Conservation (phyloP, 2,888 invertebrate genomes). For the Dioctria linearis region DNA sequence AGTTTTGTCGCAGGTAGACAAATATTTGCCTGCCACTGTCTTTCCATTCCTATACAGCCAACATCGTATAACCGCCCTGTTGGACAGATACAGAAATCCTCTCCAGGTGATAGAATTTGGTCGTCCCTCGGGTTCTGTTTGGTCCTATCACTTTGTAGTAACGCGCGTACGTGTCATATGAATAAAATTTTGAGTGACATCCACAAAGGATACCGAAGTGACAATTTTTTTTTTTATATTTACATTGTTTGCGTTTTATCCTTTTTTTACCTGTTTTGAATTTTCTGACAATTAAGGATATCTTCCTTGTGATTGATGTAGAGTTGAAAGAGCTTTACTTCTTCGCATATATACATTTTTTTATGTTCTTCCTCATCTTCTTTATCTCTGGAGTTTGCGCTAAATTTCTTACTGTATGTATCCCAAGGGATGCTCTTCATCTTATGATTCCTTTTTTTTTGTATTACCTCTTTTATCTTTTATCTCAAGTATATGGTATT, state of each 20-base stretch:
- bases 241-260: slow-evolving; percentile 42
- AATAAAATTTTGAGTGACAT: slow-evolving; percentile 57
- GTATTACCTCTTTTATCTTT: not conserved
- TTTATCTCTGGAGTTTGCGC: slow-evolving; percentile 17
- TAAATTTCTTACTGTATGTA: not conserved
- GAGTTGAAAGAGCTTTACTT: slow-evolving; percentile 25
- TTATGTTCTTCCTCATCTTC: not conserved
- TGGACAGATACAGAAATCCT: slow-evolving; percentile 17
- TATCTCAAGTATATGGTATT: slow-evolving; percentile 6
- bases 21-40: slow-evolving; percentile 60
- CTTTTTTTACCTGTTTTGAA: slow-evolving; percentile 57
- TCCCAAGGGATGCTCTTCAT: slow-evolving; percentile 10
- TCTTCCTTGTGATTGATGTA: slow-evolving; percentile 57
- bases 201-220: slow-evolving; percentile 55
- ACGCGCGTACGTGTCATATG: slow-evolving; percentile 56
- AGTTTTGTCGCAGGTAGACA: slow-evolving; percentile 59
- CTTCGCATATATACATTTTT: not conserved
- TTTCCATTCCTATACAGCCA: not conserved
- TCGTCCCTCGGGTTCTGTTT: not conserved
- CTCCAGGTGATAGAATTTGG: slow-evolving; percentile 35
- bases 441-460: not conserved
- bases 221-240: slow-evolving; percentile 50
- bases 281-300: slow-evolving; percentile 57
- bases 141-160: slow-evolving; percentile 3
- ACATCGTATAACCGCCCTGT: not conserved